Evolutionary conservation across 1,140 invertebrate species (phyloP).

Genomic region (Hypothenemus hampei): DNA sequence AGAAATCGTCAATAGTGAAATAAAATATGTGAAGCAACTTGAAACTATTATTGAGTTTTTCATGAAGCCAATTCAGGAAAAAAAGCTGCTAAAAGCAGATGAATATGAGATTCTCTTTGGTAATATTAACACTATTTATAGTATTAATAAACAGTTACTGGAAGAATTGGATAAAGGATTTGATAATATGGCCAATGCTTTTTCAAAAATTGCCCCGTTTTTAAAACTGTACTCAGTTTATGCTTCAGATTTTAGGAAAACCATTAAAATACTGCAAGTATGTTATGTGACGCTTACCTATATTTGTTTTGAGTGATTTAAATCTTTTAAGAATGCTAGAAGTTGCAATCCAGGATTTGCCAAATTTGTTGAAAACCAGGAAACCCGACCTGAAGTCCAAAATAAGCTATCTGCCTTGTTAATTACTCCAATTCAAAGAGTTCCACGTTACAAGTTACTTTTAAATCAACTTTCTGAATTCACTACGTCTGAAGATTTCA

Average conservation of each 20-base stretch:
- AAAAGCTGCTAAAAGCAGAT: slow-evolving; percentile 51
- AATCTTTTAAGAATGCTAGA: slow-evolving; percentile 33
- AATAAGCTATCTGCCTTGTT: slow-evolving; percentile 64
- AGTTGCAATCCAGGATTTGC: slow-evolving; percentile 51
- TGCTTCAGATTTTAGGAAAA: slow-evolving; percentile 67
- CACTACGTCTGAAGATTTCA: slow-evolving; percentile 55
- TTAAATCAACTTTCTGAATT: slow-evolving; percentile 63
- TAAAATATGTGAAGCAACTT: slow-evolving; percentile 63
- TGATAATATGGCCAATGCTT: slow-evolving; percentile 60
- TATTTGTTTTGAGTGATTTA: slow-evolving; percentile 1
- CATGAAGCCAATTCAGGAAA: slow-evolving; percentile 58
- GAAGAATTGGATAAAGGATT: slow-evolving; percentile 56
- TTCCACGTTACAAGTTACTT: slow-evolving; percentile 69
- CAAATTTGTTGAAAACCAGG: slow-evolving; percentile 59
- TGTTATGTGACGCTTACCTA: slow-evolving; percentile 4
- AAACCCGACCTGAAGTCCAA: slow-evolving; percentile 64
- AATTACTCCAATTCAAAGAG: slow-evolving; percentile 70
- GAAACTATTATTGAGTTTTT: slow-evolving; percentile 66
- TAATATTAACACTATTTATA: slow-evolving; percentile 66
- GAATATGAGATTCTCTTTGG: slow-evolving; percentile 58
- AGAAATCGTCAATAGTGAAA: slow-evolving; percentile 69
- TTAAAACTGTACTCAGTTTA: slow-evolving; percentile 75
- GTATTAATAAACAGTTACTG: slow-evolving; percentile 64
- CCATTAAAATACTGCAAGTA: slow-evolving; percentile 53
- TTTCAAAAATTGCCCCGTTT: slow-evolving; percentile 67